These are phyloP conservation scores for Glyptemys insculpta DNA, from an alignment of 2,797 vertebrate species.

Conservation along the genomic window DNA sequence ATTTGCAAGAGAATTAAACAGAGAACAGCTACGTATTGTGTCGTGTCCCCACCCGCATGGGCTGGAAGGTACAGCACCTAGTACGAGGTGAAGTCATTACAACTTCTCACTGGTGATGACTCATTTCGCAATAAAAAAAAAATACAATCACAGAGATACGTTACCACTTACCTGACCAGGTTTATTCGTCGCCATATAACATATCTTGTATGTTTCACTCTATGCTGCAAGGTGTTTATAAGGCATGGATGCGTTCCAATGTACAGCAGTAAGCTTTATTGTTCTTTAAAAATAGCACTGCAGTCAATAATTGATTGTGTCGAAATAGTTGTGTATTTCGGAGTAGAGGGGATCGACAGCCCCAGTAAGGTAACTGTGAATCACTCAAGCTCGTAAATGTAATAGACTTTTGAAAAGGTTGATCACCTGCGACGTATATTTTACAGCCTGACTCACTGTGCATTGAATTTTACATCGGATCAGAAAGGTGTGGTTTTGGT, in stretches of 20 bases:
- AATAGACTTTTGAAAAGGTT: not conserved
- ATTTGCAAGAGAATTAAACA: not conserved
- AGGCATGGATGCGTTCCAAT: not conserved
- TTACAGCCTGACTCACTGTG: not conserved
- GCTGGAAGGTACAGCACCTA: not conserved
- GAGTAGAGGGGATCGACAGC: not conserved
- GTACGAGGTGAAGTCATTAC: not conserved
- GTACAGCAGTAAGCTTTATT: not conserved
- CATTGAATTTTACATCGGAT: not conserved
- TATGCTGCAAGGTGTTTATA: not conserved
- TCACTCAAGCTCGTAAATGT: not conserved
- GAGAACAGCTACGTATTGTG: not conserved
- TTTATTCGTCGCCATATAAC: not conserved
- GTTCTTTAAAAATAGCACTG: constrained; percentile 7
- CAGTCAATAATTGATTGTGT: constrained; percentile 28
- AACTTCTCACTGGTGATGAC: not conserved
- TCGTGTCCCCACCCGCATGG: not conserved
- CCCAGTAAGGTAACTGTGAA: constrained; percentile 1
- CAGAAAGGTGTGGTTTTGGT: not conserved
- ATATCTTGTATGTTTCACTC: not conserved
- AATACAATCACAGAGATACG: not conserved
- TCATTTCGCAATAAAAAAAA: constrained; percentile 11
- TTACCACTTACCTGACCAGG: not conserved
- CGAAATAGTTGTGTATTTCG: not conserved
- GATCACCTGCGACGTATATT: not conserved